phyloP scores from a whole-genome alignment of 1,140 invertebrate species.

The Planococcus citri region DNA sequence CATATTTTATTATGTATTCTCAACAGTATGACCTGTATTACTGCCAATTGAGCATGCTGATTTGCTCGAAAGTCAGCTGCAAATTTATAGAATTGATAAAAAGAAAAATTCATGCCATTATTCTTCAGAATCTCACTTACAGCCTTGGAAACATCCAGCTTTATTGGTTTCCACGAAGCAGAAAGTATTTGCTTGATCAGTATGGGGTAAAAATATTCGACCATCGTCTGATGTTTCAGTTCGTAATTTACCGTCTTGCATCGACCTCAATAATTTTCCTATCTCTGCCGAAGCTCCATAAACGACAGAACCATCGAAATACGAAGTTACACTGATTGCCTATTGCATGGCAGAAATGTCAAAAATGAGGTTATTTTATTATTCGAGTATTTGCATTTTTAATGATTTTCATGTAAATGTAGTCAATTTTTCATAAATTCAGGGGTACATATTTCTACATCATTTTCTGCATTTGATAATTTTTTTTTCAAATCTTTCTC shows the following conservation, averaged over 20 bases:
- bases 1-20: constrained; percentile 31
- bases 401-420: too few relatives aligned
- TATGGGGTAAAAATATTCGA: constrained; percentile 22
- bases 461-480: too few relatives aligned
- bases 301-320: constrained; percentile 54
- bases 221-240: constrained; percentile 30
- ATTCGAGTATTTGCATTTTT: too few relatives aligned
- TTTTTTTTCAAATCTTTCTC: too few relatives aligned
- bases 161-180: constrained; percentile 15
- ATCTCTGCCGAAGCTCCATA: constrained; percentile 55
- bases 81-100: background rate
- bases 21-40: constrained; percentile 21
- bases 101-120: too few relatives aligned
- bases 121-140: constrained; percentile 21
- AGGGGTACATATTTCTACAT: too few relatives aligned
- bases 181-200: constrained; percentile 18
- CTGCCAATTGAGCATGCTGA: constrained; percentile 23
- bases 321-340: constrained; percentile 56
- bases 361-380: too few relatives aligned
- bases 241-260: constrained; percentile 43
- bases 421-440: too few relatives aligned
- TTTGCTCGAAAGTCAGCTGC: constrained; percentile 24
- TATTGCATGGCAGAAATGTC: too few relatives aligned
- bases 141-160: constrained; percentile 26
- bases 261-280: constrained; percentile 38